Conservation (phyloP, 1,140 invertebrate species). For the Zaprionus vittiger region DNA sequence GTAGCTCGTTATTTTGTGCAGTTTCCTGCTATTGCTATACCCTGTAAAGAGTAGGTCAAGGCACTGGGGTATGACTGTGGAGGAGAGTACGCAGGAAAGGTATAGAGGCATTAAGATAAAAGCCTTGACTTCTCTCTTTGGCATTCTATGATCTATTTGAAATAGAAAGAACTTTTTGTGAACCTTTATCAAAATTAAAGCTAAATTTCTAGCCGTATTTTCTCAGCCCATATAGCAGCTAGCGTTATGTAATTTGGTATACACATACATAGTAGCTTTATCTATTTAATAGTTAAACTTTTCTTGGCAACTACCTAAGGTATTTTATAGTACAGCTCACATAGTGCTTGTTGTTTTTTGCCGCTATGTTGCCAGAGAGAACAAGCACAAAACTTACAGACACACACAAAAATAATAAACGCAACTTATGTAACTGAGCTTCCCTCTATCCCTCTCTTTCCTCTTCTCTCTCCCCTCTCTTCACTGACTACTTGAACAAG, state of each 20-base stretch:
- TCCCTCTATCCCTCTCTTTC: not conserved
- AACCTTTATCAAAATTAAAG: not conserved
- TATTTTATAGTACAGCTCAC: not conserved
- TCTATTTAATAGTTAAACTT: not conserved
- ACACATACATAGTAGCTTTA: not conserved
- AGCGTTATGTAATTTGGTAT: not conserved
- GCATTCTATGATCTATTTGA: too few relatives aligned
- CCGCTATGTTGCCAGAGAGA: constrained; percentile 57
- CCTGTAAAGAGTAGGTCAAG: not conserved
- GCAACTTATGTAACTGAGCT: constrained; percentile 76
- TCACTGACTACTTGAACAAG: constrained; percentile 10
- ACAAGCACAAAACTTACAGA: constrained; percentile 73
- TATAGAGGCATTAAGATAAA: too few relatives aligned
- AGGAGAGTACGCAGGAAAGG: not conserved
- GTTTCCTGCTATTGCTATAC: constrained; percentile 33
- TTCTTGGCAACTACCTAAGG: not conserved
- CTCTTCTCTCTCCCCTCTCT: not conserved
- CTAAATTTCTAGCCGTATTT: not conserved
- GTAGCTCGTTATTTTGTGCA: constrained; percentile 79
- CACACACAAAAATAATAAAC: constrained; percentile 70
- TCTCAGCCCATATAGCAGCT: not conserved
- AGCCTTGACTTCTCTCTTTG: too few relatives aligned
- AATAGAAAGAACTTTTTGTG: not conserved
- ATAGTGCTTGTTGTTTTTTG: constrained; percentile 16
- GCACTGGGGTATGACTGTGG: not conserved